A percentile compares a stretch with the other conserved stretches of the same genome.
These are phyloP conservation scores for Callipepla californica DNA, from an alignment of 2,113 vertebrate species.

Conservation along the genomic window DNA sequence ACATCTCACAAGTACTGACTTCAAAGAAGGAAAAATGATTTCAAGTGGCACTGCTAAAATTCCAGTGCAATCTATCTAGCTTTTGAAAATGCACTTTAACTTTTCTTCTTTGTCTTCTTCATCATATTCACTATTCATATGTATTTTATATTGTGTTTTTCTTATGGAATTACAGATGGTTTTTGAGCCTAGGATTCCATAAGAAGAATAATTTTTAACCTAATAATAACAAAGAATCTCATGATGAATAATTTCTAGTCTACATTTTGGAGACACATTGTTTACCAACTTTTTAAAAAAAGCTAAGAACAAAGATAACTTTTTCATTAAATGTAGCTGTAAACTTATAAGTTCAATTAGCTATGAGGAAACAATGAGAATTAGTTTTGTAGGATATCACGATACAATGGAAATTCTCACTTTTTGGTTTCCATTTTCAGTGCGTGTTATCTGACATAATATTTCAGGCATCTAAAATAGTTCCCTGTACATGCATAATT, in stretches of 20 bases:
- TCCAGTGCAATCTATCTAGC: neutral
- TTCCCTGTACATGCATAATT: neutral
- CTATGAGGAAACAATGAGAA: neutral
- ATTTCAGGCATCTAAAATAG: neutral
- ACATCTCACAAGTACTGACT: neutral
- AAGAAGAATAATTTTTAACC: neutral
- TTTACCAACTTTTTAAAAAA: neutral
- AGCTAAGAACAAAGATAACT: neutral
- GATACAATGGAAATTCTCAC: neutral
- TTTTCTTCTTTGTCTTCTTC: neutral
- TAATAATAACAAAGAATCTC: neutral
- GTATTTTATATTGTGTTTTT: neutral
- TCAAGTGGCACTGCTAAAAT: neutral
- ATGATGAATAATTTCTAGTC: neutral
- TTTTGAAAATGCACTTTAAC: neutral
- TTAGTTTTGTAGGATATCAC: neutral
- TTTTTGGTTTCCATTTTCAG: neutral
- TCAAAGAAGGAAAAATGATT: conserved; percentile 12
- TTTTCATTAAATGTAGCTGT: neutral
- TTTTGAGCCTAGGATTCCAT: neutral
- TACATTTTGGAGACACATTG: neutral
- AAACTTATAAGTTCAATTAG: neutral
- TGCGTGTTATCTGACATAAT: neutral
- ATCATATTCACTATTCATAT: neutral
- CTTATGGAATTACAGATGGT: neutral